These are phyloP conservation scores for Dasypus novemcinctus DNA, from an alignment of 2,113 vertebrate genomes.

Conservation along the genomic window DNA sequence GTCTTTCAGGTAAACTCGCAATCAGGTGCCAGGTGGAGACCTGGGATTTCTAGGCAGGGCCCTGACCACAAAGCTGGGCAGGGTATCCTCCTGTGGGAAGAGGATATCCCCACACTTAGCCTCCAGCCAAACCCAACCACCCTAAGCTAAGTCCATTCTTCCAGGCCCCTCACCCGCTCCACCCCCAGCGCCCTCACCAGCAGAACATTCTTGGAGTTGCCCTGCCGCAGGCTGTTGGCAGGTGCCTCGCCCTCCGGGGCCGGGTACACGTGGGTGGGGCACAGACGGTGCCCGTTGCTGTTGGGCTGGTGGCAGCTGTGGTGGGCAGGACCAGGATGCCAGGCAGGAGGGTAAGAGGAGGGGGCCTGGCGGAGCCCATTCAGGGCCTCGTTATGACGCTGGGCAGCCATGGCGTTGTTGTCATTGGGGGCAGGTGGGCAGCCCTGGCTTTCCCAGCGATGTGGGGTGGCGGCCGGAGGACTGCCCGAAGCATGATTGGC, in stretches of 20 bases:
- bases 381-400: conserved; percentile 82
- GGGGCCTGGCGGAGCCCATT: conserved; percentile 62
- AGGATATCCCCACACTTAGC: background rate
- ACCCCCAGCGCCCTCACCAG: conserved; percentile 84
- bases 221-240: conserved; percentile 72
- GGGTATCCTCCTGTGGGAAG: background rate
- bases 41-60: background rate
- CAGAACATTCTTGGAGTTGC: conserved; percentile 84
- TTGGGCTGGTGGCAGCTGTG: conserved; percentile 79
- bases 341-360: conserved; percentile 59
- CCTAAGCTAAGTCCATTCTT: background rate
- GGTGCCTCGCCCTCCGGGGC: conserved; percentile 72
- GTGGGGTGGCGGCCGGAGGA: conserved; percentile 38
- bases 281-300: conserved; percentile 82
- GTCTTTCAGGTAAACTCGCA: background rate
- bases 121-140: background rate
- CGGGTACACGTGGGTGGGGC: conserved; percentile 79
- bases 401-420: conserved; percentile 82
- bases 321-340: conserved; percentile 70
- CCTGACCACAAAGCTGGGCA: background rate
- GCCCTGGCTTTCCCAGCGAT: conserved; percentile 79
- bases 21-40: background rate
- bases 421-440: conserved; percentile 75
- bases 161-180: conserved; percentile 10
- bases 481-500: conserved; percentile 69